Evolutionary conservation across 2,797 vertebrate species (phyloP).

Genomic region (Synaphobranchus kaupii): DNA sequence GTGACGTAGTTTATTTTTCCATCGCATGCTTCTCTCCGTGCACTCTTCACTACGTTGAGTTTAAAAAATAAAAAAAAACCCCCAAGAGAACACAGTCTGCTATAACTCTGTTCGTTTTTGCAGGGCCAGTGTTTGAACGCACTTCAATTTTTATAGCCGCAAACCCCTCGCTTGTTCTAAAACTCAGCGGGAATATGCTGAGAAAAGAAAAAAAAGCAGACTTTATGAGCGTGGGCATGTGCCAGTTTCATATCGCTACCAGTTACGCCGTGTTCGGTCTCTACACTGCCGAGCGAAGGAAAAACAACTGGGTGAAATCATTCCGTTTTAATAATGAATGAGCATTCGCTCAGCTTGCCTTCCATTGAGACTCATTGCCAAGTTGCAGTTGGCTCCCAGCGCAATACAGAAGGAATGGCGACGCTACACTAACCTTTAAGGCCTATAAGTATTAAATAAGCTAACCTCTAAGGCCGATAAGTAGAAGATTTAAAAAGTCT

Average conservation of each 20-base stretch:
- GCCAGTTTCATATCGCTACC: neutral
- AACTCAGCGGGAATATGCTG: neutral
- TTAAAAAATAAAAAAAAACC: neutral
- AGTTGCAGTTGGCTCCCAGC: neutral
- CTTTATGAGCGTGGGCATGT: neutral
- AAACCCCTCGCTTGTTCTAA: neutral
- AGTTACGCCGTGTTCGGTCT: neutral
- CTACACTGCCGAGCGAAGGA: neutral
- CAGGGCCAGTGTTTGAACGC: neutral
- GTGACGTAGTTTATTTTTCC: too few relatives aligned
- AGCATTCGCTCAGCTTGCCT: neutral
- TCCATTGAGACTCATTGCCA: neutral
- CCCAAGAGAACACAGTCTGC: neutral
- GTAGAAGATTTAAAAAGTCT: too few relatives aligned
- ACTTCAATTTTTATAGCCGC: neutral
- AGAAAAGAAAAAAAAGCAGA: neutral
- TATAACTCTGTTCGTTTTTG: neutral
- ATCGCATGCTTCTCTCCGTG: neutral
- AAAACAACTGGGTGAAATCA: neutral
- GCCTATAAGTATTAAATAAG: neutral
- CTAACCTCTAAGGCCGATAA: too few relatives aligned
- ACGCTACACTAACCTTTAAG: neutral
- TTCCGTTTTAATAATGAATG: neutral
- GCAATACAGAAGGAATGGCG: neutral
- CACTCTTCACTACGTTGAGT: neutral